Conservation (phyloP, 2,113 vertebrate genomes). For the Isurus oxyrinchus region DNA sequence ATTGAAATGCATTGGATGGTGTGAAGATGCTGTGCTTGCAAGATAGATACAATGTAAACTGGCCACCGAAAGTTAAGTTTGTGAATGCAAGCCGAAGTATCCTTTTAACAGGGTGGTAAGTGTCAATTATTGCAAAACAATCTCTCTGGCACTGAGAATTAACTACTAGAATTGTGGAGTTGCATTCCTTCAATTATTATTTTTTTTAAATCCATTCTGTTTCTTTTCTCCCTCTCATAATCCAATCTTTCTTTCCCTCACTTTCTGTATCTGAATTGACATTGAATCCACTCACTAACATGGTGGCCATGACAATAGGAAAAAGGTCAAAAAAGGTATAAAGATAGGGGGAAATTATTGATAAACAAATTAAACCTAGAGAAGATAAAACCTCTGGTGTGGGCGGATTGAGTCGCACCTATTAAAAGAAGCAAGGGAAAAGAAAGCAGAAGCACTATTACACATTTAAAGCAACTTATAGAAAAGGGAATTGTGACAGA, state of each 20-base stretch:
- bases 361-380: neutral
- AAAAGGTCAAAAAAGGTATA: neutral
- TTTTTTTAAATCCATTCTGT: neutral
- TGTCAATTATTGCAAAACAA: neutral
- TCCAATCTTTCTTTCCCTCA: neutral
- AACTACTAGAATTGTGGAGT: neutral
- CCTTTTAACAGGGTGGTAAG: too few species aligned
- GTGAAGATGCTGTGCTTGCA: neutral
- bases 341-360: neutral
- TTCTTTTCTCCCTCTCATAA: neutral
- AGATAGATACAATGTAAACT: neutral
- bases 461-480: neutral
- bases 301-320: neutral
- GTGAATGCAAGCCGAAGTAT: neutral
- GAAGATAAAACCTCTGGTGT: neutral
- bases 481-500: neutral
- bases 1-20: neutral
- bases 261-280: neutral
- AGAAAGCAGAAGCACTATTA: neutral
- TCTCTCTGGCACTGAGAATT: neutral
- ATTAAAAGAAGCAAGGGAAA: neutral
- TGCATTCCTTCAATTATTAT: neutral
- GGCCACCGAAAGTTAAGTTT: neutral
- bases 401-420: neutral
- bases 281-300: neutral